A percentile compares a stretch with the other conserved stretches of the same genome.
phyloP scores from a whole-genome alignment of 2,888 invertebrate species.

The Plutella xylostella region DNA sequence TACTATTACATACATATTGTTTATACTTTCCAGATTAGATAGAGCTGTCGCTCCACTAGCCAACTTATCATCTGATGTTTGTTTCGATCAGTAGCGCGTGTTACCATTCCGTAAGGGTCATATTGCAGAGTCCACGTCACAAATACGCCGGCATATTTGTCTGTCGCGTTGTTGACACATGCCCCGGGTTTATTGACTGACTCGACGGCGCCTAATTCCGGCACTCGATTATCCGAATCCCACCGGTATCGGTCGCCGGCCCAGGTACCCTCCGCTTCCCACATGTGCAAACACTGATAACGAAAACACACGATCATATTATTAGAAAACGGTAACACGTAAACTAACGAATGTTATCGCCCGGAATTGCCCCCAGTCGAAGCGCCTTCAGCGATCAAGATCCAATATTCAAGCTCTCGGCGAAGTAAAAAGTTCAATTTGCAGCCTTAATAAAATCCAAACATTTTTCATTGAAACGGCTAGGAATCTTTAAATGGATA shows the following conservation, averaged over 20 bases:
- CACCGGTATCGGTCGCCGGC: slow-evolving; percentile 6
- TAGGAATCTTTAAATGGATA: slow-evolving; percentile 20
- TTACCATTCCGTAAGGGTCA: too few relatives aligned
- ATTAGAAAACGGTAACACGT: background rate
- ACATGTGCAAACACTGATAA: slow-evolving; percentile 14
- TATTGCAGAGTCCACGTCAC: too few relatives aligned
- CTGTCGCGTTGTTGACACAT: slow-evolving; percentile 49
- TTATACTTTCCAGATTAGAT: slow-evolving; percentile 51
- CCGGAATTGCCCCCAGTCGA: background rate
- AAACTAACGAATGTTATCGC: background rate
- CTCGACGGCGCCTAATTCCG: slow-evolving; percentile 28
- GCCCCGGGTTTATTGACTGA: slow-evolving; percentile 38
- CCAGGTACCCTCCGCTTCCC: slow-evolving; percentile 7
- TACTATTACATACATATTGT: slow-evolving; percentile 23
- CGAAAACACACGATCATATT: slow-evolving; percentile 7
- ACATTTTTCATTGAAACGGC: slow-evolving; percentile 2
- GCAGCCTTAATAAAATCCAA: slow-evolving; percentile 7
- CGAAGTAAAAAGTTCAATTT: slow-evolving; percentile 29
- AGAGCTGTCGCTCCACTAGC: too few relatives aligned
- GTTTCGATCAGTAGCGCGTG: too few relatives aligned
- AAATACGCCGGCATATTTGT: too few relatives aligned
- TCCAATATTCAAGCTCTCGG: slow-evolving; percentile 1
- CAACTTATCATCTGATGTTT: too few relatives aligned
- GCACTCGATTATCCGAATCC: slow-evolving; percentile 11
- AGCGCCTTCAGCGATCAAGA: slow-evolving; percentile 2